phyloP scores from a whole-genome alignment of 2,113 vertebrate genomes.

The Furnarius figulus region DNA sequence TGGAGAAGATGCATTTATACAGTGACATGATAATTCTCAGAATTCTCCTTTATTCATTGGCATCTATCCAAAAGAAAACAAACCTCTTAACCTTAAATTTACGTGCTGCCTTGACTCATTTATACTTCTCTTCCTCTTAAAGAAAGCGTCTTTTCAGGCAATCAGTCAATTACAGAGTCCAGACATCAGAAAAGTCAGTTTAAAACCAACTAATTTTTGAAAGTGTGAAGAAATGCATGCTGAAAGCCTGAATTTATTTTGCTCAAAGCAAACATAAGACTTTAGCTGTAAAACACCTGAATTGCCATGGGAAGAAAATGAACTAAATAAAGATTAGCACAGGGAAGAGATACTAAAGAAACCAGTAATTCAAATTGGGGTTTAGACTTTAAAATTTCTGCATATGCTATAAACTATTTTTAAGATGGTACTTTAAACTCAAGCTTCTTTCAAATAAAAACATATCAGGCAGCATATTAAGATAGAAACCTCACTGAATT shows the following conservation, averaged over 20 bases:
- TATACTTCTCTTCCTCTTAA: not conserved
- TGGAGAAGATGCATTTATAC: not conserved
- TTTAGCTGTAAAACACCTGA: not conserved
- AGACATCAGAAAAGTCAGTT: not conserved
- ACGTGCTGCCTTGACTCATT: not conserved
- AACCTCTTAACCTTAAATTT: not conserved
- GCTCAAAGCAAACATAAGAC: not conserved
- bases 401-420: not conserved
- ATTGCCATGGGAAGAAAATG: not conserved
- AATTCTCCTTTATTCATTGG: not conserved
- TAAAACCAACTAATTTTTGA: not conserved
- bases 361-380: not conserved
- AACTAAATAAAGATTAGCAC: not conserved
- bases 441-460: slow-evolving; percentile 27
- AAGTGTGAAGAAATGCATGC: not conserved
- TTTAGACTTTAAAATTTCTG: not conserved
- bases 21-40: not conserved
- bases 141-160: not conserved
- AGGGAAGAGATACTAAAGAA: not conserved
- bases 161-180: not conserved
- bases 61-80: not conserved
- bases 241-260: not conserved
- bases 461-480: slow-evolving; percentile 16
- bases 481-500: slow-evolving; percentile 46
- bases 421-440: slow-evolving; percentile 13